These are phyloP conservation scores for Stenchaetothrips biformis DNA, from an alignment of 2,888 invertebrate species.

Conservation along the genomic window DNA sequence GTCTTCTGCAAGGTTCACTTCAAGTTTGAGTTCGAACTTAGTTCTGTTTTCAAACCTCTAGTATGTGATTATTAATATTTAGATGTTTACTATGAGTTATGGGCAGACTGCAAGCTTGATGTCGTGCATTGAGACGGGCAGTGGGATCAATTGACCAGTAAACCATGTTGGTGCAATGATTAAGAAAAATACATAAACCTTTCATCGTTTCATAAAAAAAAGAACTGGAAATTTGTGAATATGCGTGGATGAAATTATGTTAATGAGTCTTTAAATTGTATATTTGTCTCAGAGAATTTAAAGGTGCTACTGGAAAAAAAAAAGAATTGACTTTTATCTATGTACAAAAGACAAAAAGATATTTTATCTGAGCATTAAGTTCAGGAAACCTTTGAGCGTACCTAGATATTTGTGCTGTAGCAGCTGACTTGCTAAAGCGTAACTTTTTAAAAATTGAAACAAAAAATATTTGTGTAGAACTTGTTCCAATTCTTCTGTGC, in stretches of 20 bases:
- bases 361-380: slow-evolving; percentile 7
- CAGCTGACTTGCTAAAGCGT: slow-evolving; percentile 14
- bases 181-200: background rate
- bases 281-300: slow-evolving; percentile 20
- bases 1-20: slow-evolving; percentile 5
- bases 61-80: slow-evolving; percentile 11
- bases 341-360: slow-evolving; percentile 19
- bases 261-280: background rate
- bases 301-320: slow-evolving; percentile 1
- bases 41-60: slow-evolving; percentile 23
- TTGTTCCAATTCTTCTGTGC: slow-evolving; percentile 9
- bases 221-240: slow-evolving; percentile 19
- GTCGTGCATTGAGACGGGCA: slow-evolving; percentile 3
- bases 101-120: slow-evolving; percentile 17
- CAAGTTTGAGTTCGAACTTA: slow-evolving; percentile 11
- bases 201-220: background rate
- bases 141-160: slow-evolving; percentile 20
- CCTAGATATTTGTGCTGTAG: background rate
- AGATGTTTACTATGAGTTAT: slow-evolving; percentile 14
- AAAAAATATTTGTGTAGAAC: background rate
- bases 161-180: slow-evolving; percentile 15
- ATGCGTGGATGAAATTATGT: background rate
- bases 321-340: slow-evolving; percentile 15
- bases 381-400: background rate
- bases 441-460: background rate